Base-by-base conservation (phyloP, 2,113 vertebrate species). In the Rhea americana region DNA sequence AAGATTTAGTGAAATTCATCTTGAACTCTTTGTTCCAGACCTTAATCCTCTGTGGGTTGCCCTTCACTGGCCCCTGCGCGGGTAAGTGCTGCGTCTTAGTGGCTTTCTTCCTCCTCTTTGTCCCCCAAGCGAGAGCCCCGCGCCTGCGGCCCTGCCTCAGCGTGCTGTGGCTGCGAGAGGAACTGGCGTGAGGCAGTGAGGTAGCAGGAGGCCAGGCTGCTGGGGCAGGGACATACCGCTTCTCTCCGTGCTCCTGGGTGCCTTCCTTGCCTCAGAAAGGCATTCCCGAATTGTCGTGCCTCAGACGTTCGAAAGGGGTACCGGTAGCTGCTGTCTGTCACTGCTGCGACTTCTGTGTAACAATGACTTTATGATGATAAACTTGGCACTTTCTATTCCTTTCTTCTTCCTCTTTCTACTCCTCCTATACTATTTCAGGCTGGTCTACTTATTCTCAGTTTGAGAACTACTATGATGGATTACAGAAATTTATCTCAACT, bases 81-180 rank as follows among this genome's bases (percentile, higher is more conserved):
- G 19, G 30, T 35, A 35, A 35, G 43, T 26, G 0, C 4, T 13
- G 24, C 22, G 15, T n/a, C 85, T 71, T 8, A 7, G 16, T 53
- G 62, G 37, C 50, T 43, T 68, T 13, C n/a, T 66, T 55, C 35
- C 25, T 4, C 5, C 37, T 11, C 4, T 19, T 51, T 51, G 30
- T 70, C 13, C 35, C 37, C 30, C 56, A 26, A 26, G 7, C 17
- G 25, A 48, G 71, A 9, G 5, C 21, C 0, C 0, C 0, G 0
- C 18, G 19, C 45, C 58, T 1, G 0, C 2, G 4, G 15, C 13
- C 4, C 1, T 45, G 50, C 25, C 37, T 5, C 1, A 2, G 7
- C 50, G 35, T 43, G 28, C 41, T 43, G 18, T 25, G 58, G 28
- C 50, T 28, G 26, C 0, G 3, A 47, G 63, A 56, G 39, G 8